Conservation (phyloP, 2,113 vertebrate species). For the Peromyscus leucopus region DNA sequence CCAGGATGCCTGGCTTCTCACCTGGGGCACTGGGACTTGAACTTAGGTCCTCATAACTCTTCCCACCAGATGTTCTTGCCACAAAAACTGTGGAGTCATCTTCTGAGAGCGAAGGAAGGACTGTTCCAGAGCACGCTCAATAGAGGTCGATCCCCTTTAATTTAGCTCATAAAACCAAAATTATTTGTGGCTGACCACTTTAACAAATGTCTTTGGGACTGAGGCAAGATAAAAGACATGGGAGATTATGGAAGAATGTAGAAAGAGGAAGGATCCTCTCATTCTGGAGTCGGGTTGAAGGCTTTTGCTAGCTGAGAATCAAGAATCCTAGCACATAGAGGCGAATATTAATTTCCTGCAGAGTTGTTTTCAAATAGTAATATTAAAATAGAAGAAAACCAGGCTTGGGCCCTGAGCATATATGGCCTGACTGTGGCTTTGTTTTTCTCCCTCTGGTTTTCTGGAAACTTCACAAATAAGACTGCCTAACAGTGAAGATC, state of each 20-base stretch:
- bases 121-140: background rate
- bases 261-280: background rate
- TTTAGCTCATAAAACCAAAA: slow-evolving; percentile 34
- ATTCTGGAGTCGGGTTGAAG: background rate
- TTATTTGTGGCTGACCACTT: background rate
- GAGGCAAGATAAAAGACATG: background rate
- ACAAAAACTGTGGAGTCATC: background rate
- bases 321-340: background rate
- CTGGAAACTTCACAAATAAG: background rate
- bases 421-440: background rate
- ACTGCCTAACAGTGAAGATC: background rate
- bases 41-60: background rate
- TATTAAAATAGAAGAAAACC: background rate
- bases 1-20: background rate
- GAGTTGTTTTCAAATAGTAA: background rate
- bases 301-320: background rate
- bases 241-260: background rate
- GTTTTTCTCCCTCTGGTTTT: background rate
- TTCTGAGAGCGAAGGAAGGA: background rate
- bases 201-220: background rate
- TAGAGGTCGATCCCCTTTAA: background rate
- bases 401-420: background rate
- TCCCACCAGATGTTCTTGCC: background rate
- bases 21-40: too few species aligned
- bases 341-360: background rate